These are phyloP conservation scores for Lissonota sp. DNA, from an alignment of 2,888 invertebrate genomes.

Conservation along the genomic window DNA sequence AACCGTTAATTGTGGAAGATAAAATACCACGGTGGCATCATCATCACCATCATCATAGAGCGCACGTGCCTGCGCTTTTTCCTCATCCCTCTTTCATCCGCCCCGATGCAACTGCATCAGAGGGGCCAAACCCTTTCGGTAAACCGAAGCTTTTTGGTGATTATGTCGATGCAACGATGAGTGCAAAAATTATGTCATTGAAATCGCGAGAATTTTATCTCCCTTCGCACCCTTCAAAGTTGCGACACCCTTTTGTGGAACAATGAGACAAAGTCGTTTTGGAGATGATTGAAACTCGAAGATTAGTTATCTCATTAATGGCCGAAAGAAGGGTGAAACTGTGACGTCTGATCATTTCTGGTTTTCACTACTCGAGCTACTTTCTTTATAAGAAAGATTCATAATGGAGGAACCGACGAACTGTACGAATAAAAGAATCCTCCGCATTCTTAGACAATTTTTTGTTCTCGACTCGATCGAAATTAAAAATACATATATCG, in stretches of 20 bases:
- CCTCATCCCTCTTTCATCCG: conserved; percentile 1
- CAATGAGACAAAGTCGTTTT: conserved; percentile 22
- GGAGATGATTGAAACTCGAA: conserved; percentile 4
- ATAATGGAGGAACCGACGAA: conserved; percentile 21
- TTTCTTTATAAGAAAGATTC: neutral
- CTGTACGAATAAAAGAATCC: conserved; percentile 28
- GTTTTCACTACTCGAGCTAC: conserved; percentile 38
- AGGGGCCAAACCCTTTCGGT: neutral
- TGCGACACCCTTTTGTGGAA: neutral
- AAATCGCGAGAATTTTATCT: conserved; percentile 21
- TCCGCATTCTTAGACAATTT: too few species aligned
- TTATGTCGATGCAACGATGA: conserved; percentile 1
- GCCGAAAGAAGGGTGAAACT: conserved; percentile 3
- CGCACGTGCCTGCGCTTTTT: conserved; percentile 51
- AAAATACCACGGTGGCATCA: conserved; percentile 66
- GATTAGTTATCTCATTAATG: conserved; percentile 52
- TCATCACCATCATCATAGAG: conserved; percentile 37
- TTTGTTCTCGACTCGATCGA: too few species aligned
- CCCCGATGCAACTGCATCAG: conserved; percentile 31
- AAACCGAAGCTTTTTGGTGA: conserved; percentile 8
- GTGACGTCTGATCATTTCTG: conserved; percentile 46
- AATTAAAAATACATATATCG: too few species aligned
- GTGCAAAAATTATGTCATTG: conserved; percentile 52
- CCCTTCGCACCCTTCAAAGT: conserved; percentile 19
- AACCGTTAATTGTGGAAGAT: conserved; percentile 73